Evolutionary conservation across 2,888 invertebrate species (phyloP).

Genomic region (Agrypnus murinus): DNA sequence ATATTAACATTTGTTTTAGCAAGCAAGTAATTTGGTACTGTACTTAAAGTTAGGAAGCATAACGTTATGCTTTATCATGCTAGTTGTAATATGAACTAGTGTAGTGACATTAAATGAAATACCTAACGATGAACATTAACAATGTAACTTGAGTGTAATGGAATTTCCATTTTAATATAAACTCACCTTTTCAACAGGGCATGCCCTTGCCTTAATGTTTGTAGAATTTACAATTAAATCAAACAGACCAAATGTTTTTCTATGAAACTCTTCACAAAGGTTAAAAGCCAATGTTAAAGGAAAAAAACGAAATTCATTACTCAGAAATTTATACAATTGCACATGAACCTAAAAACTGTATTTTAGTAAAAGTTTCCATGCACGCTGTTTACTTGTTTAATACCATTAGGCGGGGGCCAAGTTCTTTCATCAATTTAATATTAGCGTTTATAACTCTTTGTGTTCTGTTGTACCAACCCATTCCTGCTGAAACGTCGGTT

Average conservation of each 20-base stretch:
- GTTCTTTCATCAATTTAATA: not conserved
- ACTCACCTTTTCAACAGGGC: not conserved
- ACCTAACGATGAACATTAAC: too few species aligned
- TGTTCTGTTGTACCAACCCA: not conserved
- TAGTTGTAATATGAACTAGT: too few species aligned
- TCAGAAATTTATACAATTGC: not conserved
- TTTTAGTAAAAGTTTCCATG: too few species aligned
- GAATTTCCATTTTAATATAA: too few species aligned
- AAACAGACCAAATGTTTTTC: not conserved
- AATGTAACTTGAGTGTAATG: too few species aligned
- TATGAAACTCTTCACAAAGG: not conserved
- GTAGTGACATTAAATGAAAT: too few species aligned
- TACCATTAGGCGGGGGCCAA: not conserved
- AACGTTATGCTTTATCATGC: too few species aligned
- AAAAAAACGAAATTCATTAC: slow-evolving; percentile 9
- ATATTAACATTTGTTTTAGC: too few species aligned
- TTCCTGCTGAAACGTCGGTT: not conserved
- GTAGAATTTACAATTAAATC: not conserved
- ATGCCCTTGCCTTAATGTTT: not conserved
- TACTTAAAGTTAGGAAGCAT: too few species aligned
- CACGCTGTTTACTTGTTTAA: too few species aligned
- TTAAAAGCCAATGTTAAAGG: not conserved
- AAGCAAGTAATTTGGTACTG: too few species aligned
- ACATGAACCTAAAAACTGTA: not conserved
- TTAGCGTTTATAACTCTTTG: not conserved